Percentiles rank a stretch among this genome's conserved stretches.
phyloP scores from a whole-genome alignment of 2,888 invertebrate species.

The Dinocampus coccinellae region DNA sequence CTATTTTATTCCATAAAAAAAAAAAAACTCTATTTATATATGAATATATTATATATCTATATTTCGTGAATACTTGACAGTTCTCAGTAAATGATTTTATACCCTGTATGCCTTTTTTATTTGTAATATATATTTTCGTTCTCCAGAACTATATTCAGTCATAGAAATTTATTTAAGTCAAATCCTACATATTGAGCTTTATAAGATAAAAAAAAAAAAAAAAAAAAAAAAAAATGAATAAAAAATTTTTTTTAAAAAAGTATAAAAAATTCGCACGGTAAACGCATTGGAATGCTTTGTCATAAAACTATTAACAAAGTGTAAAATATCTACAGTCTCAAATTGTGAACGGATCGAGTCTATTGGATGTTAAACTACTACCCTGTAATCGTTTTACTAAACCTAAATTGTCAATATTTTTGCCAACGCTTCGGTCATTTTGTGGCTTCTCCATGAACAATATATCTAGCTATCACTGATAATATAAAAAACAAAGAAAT shows the following conservation, averaged over 20 bases:
- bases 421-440: constrained; percentile 34
- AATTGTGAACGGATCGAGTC: constrained; percentile 24
- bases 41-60: neutral
- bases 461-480: neutral
- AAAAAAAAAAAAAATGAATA: neutral
- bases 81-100: constrained; percentile 32
- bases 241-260: neutral
- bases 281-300: constrained; percentile 26
- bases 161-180: neutral
- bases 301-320: constrained; percentile 31
- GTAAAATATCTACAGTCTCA: constrained; percentile 16
- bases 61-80: constrained; percentile 22
- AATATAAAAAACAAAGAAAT: too few species aligned
- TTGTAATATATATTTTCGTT: too few species aligned
- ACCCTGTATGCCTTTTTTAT: constrained; percentile 30
- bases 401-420: constrained; percentile 30
- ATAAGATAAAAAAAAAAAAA: neutral
- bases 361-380: constrained; percentile 42
- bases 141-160: neutral
- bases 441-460: constrained; percentile 5
- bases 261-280: constrained; percentile 8
- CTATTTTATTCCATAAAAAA: constrained; percentile 29
- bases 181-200: neutral
- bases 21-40: too few species aligned
- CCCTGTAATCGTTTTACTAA: constrained; percentile 48